Evolutionary conservation across 92 coral and sea anemone genomes (phyloP).

Genomic region (Phenganax subtilis): DNA sequence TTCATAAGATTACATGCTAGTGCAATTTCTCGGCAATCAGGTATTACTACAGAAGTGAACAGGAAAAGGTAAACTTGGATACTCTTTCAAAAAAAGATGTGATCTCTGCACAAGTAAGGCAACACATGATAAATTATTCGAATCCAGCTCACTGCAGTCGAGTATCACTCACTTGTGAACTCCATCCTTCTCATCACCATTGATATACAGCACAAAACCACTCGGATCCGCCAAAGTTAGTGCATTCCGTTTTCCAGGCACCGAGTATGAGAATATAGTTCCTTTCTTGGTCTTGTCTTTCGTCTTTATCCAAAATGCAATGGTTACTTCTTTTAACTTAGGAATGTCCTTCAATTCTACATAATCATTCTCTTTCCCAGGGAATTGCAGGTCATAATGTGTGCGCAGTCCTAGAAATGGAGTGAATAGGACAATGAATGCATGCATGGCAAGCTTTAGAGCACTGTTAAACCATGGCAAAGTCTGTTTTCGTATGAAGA

Average conservation of each 20-base stretch:
- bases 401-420: constrained; percentile 17
- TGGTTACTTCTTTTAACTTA: constrained; percentile 32
- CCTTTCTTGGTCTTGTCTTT: constrained; percentile 28
- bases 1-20: neutral
- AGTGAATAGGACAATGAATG: neutral
- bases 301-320: constrained; percentile 39
- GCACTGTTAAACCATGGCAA: too few relatives aligned
- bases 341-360: constrained; percentile 35
- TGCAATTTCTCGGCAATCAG: neutral
- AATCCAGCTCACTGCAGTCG: too few relatives aligned
- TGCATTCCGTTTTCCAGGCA: constrained; percentile 36
- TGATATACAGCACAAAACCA: constrained; percentile 9
- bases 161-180: constrained; percentile 15
- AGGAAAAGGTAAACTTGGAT: too few relatives aligned
- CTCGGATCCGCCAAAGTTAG: constrained; percentile 26
- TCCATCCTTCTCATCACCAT: constrained; percentile 33
- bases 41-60: neutral
- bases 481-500: too few relatives aligned
- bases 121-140: too few relatives aligned
- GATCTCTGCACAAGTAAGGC: neutral
- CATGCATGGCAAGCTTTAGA: neutral
- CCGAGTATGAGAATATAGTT: constrained; percentile 33
- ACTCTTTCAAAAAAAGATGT: too few relatives aligned
- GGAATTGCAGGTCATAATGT: constrained; percentile 29
- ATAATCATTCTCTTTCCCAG: constrained; percentile 16